Conservation (phyloP, 64 coral and sea anemone genomes). For the Platygyra sinensis region DNA sequence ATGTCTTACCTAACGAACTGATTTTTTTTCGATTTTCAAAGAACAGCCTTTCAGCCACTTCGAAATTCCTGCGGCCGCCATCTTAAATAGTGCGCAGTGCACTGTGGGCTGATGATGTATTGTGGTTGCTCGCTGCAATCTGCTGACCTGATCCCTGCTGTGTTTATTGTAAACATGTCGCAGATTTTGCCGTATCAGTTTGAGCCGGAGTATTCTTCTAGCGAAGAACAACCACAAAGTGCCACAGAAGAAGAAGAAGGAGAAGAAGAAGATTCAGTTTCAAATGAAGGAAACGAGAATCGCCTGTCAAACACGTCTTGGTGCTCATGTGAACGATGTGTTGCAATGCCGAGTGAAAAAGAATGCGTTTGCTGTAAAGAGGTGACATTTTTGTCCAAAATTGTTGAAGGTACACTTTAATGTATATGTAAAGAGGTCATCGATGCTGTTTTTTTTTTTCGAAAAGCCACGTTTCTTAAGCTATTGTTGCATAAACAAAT, state of each 20-base stretch:
- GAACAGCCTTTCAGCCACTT: neutral
- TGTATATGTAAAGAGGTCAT: too few species aligned
- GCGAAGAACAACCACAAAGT: neutral
- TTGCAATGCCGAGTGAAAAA: neutral
- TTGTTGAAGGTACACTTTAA: neutral
- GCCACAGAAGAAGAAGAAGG: neutral
- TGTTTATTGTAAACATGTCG: too few species aligned
- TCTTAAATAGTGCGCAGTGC: neutral
- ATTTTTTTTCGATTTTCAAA: neutral
- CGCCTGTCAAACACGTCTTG: neutral
- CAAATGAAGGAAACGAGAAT: neutral
- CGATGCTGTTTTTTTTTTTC: too few species aligned
- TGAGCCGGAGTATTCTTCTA: neutral
- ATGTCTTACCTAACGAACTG: neutral
- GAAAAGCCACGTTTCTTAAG: too few species aligned
- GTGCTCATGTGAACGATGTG: neutral
- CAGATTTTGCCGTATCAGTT: neutral
- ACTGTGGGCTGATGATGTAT: neutral
- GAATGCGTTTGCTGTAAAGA: constrained; percentile 33
- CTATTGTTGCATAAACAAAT: neutral
- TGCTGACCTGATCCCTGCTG: too few species aligned
- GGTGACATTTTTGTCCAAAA: neutral
- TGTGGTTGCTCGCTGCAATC: neutral
- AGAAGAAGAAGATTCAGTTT: neutral
- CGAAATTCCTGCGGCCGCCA: neutral